Evolutionary conservation across 1,140 invertebrate genomes (phyloP).

Genomic region (Solenopsis invicta): DNA sequence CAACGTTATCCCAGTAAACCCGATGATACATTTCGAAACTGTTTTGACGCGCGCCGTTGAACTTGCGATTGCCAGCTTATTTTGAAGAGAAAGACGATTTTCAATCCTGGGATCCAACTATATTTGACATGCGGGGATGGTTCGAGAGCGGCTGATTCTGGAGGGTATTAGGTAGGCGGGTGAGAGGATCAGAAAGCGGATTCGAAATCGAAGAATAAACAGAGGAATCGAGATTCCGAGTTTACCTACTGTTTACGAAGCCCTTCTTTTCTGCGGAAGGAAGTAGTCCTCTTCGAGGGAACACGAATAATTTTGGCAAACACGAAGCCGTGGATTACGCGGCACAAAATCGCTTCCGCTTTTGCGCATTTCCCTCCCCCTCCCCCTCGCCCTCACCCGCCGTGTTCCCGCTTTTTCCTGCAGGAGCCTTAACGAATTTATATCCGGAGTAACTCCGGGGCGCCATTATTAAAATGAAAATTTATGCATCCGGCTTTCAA

Average conservation of each 20-base stretch:
- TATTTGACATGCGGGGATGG: conserved; percentile 29
- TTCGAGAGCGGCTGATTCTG: conserved; percentile 26
- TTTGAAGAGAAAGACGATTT: conserved; percentile 24
- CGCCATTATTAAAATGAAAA: conserved; percentile 61
- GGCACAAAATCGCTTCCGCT: conserved; percentile 40
- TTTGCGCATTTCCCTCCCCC: too few species aligned
- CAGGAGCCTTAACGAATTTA: conserved; percentile 49
- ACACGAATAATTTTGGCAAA: conserved; percentile 56
- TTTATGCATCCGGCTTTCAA: conserved; percentile 58
- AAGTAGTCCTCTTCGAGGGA: conserved; percentile 24
- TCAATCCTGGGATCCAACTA: background rate
- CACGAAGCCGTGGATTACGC: conserved; percentile 33
- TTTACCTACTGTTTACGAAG: conserved; percentile 52
- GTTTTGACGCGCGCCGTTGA: background rate
- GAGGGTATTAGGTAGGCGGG: conserved; percentile 11
- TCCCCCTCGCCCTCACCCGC: background rate
- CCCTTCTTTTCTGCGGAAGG: conserved; percentile 36
- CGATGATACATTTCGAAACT: conserved; percentile 1
- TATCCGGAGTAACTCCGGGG: conserved; percentile 51
- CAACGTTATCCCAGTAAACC: background rate
- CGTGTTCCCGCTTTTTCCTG: background rate
- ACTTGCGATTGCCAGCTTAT: conserved; percentile 20
- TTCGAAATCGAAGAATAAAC: conserved; percentile 62
- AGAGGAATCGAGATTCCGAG: conserved; percentile 48
- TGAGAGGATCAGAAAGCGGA: conserved; percentile 60